These are phyloP conservation scores for Tenthredo amoena DNA, from an alignment of 2,888 invertebrate species.

Conservation along the genomic window DNA sequence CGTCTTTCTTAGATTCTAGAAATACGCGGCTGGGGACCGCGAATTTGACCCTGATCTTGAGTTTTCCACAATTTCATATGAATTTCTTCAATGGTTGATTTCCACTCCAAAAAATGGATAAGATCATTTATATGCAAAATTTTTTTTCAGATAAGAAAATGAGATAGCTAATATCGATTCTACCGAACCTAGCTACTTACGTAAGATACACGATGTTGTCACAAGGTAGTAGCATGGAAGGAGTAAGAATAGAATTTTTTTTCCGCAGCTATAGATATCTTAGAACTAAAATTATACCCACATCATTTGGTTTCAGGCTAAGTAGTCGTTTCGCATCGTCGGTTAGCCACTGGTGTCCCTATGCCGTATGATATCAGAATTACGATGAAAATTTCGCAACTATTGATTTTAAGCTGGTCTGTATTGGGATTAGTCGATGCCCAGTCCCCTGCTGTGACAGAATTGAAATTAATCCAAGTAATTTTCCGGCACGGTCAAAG, in stretches of 20 bases:
- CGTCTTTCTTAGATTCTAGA: neutral
- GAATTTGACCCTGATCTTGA: no score
- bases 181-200: no score
- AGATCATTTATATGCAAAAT: no score
- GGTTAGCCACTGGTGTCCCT: neutral
- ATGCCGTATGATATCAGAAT: neutral
- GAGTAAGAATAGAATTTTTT: neutral
- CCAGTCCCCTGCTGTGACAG: neutral
- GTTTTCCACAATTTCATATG: no score
- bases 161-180: neutral
- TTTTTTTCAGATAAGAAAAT: no score
- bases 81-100: no score
- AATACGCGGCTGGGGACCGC: no score
- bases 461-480: slow-evolving; percentile 39
- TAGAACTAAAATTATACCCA: neutral
- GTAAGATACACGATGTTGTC: neutral
- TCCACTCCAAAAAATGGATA: no score
- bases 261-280: neutral
- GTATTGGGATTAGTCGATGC: neutral
- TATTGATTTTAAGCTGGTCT: neutral
- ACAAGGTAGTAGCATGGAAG: neutral
- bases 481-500: slow-evolving; percentile 52
- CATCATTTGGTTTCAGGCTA: neutral
- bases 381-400: neutral
- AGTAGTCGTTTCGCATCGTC: neutral